Percentiles rank a stretch among this genome's conserved stretches.
phyloP scores from a whole-genome alignment of 2,113 vertebrate species.

The mouse (Mus musculus) region GRCm39 chr3:156326001-156326500 shows the following conservation, averaged over 20 bases:
- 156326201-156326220: neutral
- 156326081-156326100: neutral
- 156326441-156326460: slow-evolving; percentile 65
- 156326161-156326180: neutral
- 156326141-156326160: neutral
- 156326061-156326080: neutral
- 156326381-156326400: slow-evolving; percentile 62
- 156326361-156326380: slow-evolving; percentile 49
- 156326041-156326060: neutral
- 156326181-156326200: neutral
- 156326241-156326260: neutral
- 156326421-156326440: slow-evolving; percentile 50
- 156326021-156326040: neutral
- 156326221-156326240: neutral
- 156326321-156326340: slow-evolving; percentile 46
- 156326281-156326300: neutral
- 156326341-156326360: neutral
- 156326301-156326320: neutral
- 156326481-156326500: slow-evolving; percentile 68
- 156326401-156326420: slow-evolving; percentile 56
- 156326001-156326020: neutral
- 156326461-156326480: slow-evolving; percentile 73
- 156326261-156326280: neutral
- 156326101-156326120: neutral
- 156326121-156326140: neutral